A percentile compares a stretch with the other conserved stretches of the same genome.
phyloP scores from a whole-genome alignment of 2,888 invertebrate species.

The Aphodius sticticus region DNA sequence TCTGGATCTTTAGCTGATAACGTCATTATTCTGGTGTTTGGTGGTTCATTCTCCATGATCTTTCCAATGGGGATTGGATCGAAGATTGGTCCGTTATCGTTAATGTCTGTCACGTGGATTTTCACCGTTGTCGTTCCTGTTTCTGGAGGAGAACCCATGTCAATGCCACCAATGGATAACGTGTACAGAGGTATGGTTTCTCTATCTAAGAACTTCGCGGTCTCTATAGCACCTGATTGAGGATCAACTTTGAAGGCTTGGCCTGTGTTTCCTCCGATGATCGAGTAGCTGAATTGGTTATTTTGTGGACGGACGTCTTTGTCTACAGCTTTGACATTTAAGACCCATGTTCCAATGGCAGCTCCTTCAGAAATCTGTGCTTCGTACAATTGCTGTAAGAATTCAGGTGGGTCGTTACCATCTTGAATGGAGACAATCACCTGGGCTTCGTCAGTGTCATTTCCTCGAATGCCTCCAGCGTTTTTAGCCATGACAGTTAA shows the following conservation, averaged over 20 bases:
- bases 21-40: slow-evolving; percentile 83
- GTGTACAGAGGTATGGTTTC: slow-evolving; percentile 80
- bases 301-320: slow-evolving; percentile 91
- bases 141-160: slow-evolving; percentile 88
- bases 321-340: slow-evolving; percentile 85
- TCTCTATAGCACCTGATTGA: slow-evolving; percentile 83
- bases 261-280: slow-evolving; percentile 82
- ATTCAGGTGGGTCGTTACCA: slow-evolving; percentile 96
- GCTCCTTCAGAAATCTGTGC: slow-evolving; percentile 84
- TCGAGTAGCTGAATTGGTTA: slow-evolving; percentile 91
- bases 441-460: slow-evolving; percentile 95
- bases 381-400: slow-evolving; percentile 80
- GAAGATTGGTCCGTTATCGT: slow-evolving; percentile 91
- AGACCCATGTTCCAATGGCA: slow-evolving; percentile 74
- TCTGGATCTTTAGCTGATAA: slow-evolving; percentile 90
- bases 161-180: slow-evolving; percentile 85
- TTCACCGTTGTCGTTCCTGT: slow-evolving; percentile 89
- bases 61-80: slow-evolving; percentile 76
- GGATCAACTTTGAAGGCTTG: slow-evolving; percentile 90
- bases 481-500: slow-evolving; percentile 95
- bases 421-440: slow-evolving; percentile 94
- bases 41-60: slow-evolving; percentile 87
- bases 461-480: slow-evolving; percentile 90
- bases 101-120: slow-evolving; percentile 84
- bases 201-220: slow-evolving; percentile 78